These are phyloP conservation scores for Solenodon paradoxus DNA, from an alignment of 2,113 vertebrate species.

Conservation along the genomic window DNA sequence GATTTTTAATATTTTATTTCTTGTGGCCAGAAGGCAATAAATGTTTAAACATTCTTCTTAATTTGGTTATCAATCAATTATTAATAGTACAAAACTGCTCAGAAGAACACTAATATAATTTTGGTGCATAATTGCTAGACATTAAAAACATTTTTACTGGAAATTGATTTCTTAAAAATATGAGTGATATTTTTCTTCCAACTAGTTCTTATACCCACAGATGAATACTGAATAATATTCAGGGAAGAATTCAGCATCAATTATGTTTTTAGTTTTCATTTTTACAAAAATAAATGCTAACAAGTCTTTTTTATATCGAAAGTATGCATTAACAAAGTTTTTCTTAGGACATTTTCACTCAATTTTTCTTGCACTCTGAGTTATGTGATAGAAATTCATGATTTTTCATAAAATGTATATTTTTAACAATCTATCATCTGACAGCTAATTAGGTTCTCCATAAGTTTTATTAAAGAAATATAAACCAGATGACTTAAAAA, in stretches of 20 bases:
- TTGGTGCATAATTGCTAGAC: neutral
- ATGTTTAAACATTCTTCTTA: neutral
- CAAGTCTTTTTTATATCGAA: neutral
- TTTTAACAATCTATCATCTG: slow-evolving; percentile 9
- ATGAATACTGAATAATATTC: slow-evolving; percentile 1
- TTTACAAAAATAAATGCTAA: slow-evolving; percentile 14
- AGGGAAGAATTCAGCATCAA: neutral
- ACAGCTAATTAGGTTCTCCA: neutral
- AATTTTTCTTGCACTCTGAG: neutral
- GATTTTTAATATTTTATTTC: slow-evolving; percentile 5
- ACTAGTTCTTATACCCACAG: neutral
- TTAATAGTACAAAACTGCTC: neutral
- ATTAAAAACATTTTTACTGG: slow-evolving; percentile 8
- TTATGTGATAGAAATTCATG: neutral
- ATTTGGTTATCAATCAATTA: slow-evolving; percentile 9
- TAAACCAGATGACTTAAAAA: neutral
- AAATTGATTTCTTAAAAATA: slow-evolving; percentile 19
- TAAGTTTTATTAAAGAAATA: neutral
- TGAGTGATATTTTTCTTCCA: neutral
- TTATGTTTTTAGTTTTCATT: neutral
- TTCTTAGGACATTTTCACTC: slow-evolving; percentile 4
- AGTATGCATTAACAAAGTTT: neutral
- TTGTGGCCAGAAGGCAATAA: neutral
- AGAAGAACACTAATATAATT: slow-evolving; percentile 21
- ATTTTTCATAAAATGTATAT: slow-evolving; percentile 19